Base-by-base conservation (phyloP, 2,888 invertebrate genomes). In the Anthophora plumipes region DNA sequence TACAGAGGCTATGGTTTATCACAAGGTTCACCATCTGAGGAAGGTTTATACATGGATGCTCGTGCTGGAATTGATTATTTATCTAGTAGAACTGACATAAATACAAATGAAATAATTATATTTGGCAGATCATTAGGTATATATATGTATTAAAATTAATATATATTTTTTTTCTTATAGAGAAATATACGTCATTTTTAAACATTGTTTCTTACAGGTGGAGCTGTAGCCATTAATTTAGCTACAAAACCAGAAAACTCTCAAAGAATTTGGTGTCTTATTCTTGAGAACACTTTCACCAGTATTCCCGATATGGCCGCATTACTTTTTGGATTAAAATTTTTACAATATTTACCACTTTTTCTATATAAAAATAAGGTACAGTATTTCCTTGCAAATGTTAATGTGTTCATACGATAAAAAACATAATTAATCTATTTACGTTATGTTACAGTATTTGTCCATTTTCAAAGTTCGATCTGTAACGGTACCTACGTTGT, bases 271-370 rank as follows among this genome's bases (percentile, higher is more conserved):
- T 97, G 97, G 96, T 98, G 97, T 86, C 94, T 98, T 82, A 95
- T 99, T 85, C 95, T 99, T 22, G 99, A 99, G 94, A 99, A 99
- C 93, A 98, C 98, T 4, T 99, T 99, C 91, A 98, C 98, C 6
- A 97, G 97, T 92, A 97, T 99, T 93, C 98, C 98, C 46, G 98
- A 98, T 84, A 98, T 99, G 96, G 98, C 98, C 22, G 95, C 96
- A 88, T 96, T 97, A 80, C 95, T 99, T 86, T 95, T 98, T 85
- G 96, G 96, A 91, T 95, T 96, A 94, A 95, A 94, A 89, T 94
- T 96, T 86, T 92, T 98, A 75, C 94, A 95, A 83, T 97, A 96
- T 94, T 94, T 99, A 87, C 98, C 98, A 80, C 94, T 96, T 87
- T 95, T 97, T 93, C 96, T 96, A 93, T 98, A 97, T 94, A 98